Base-by-base conservation (phyloP, 1,140 invertebrate species). In the Hyles vespertilio region DNA sequence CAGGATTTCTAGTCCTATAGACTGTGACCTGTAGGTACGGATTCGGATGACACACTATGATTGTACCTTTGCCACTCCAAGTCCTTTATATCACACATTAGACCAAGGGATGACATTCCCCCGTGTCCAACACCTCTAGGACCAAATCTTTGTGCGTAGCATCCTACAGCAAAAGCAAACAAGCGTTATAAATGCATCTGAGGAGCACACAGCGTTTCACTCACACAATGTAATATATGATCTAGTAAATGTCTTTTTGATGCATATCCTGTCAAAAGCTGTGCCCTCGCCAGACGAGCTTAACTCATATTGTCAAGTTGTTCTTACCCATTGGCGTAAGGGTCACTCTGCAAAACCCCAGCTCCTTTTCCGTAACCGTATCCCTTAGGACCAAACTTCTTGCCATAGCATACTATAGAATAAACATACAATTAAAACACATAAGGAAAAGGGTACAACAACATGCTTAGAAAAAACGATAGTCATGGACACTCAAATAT, bases 301-400 rank as follows among this genome's bases (percentile, higher is more conserved):
- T 56, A 57, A 49, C 59, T 40, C 59, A 11, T 53, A 64, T 68
- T 58, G 48, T 51, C 58, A 67, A 73, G 52, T 59, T 45, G 61
- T 65, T 77, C 92, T 91, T 92, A 94, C 93, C 93, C 92, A 88
- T 94, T 92, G 82, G 92, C 91, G 87, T 92, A 92, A 86, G 93
- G 93, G 90, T 96, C 95, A 89, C 94, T 96, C 90, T 97, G 96
- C 71, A 97, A 91, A 69, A 96, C 95, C 79, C 96, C 96, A 79
- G 95, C 96, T 79, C 96, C 96, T 91, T 96, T 95, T 69, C 96
- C 96, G 89, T 96, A 97, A 70, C 96, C 96, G 89, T 98, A 98
- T 85, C 96, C 96, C 90, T 97, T 97, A 61, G 96, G 96, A 71
- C 96, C 96, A 90, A 97, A 98, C 91, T 94, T 95, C 92, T 96